Base-by-base conservation (phyloP, 1,140 invertebrate genomes). In the Pemphigus obesinymphae region DNA sequence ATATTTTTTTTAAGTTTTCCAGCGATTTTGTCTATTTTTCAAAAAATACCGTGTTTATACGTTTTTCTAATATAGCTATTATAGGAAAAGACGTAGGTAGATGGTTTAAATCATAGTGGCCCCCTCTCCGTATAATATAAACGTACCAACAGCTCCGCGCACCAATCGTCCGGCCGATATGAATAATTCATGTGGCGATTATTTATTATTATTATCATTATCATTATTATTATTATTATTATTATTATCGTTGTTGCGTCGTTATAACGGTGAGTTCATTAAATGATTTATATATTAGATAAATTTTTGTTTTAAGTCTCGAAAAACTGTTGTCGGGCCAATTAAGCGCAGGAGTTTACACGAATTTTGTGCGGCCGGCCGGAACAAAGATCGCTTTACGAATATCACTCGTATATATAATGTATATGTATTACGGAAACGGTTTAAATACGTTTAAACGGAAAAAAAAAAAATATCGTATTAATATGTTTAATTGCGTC, bases 321-420 rank as follows among this genome's bases (percentile, higher is more conserved):
- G 37, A 45, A 80, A 80, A 80, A 80, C 40, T 61, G 55, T 80
- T 80, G 34, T 23, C 6, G 40, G 55, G 76, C 55, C 55, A 80
- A 80, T 80, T 80, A 80, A 80, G 17, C 43, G n/a, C n/a, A n/a
- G 34, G n/a, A 29, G 40, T 63, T n/a, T n/a, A n/a, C n/a, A 43
- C 29, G 76, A 80, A 80, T 80, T n/a, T 80, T 80, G 40, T 55
- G 53, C 55, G 55, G 55, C 76, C 55, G 26, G 34, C 76, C 55
- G 76, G 76, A 80, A 80, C 76, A 61, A 80, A 80, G 76, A 80
- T 80, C 76, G 76, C 76, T 80, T 58, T 63, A 29, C 37, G 7
- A 26, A 80, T 63, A 61, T n/a, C n/a, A n/a, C n/a, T n/a, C n/a
- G n/a, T n/a, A n/a, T n/a, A n/a, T n/a, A n/a, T n/a, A n/a, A n/a